Evolutionary conservation across 2,888 invertebrate species (phyloP).

Genomic region (Cistogaster globosa): DNA sequence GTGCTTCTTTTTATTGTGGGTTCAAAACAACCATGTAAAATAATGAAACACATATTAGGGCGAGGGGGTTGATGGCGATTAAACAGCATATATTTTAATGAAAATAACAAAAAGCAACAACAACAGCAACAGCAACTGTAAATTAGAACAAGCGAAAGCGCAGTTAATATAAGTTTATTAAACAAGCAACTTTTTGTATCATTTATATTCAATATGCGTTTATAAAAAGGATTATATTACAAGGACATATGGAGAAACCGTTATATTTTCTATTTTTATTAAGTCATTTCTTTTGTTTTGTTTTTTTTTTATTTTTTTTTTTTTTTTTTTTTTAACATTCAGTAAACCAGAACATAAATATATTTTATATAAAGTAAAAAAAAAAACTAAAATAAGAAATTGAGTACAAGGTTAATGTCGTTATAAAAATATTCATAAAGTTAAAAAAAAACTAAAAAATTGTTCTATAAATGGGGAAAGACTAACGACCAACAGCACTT

Average conservation of each 20-base stretch:
- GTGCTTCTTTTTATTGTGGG: conserved; percentile 10
- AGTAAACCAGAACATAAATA: conserved; percentile 22
- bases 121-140: conserved; percentile 10
- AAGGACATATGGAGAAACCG: conserved; percentile 54
- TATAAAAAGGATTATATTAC: conserved; percentile 45
- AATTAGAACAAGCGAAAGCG: conserved; percentile 48
- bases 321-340: too few species aligned
- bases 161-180: conserved; percentile 5
- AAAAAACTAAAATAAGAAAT: conserved; percentile 29
- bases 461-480: conserved; percentile 6
- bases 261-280: conserved; percentile 34
- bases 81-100: conserved; percentile 23
- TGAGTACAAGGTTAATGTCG: conserved; percentile 65
- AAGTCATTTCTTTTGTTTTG: neutral
- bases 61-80: neutral
- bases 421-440: neutral
- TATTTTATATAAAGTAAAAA: neutral
- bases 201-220: conserved; percentile 5
- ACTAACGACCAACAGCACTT: conserved; percentile 43
- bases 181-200: conserved; percentile 3
- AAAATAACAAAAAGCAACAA: neutral
- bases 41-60: neutral
- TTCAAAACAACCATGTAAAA: conserved; percentile 12
- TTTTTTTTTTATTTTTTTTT: neutral
- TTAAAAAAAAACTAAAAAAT: neutral